Evolutionary conservation across 2,888 invertebrate species (phyloP).

Genomic region (Ormyrus pomaceus): DNA sequence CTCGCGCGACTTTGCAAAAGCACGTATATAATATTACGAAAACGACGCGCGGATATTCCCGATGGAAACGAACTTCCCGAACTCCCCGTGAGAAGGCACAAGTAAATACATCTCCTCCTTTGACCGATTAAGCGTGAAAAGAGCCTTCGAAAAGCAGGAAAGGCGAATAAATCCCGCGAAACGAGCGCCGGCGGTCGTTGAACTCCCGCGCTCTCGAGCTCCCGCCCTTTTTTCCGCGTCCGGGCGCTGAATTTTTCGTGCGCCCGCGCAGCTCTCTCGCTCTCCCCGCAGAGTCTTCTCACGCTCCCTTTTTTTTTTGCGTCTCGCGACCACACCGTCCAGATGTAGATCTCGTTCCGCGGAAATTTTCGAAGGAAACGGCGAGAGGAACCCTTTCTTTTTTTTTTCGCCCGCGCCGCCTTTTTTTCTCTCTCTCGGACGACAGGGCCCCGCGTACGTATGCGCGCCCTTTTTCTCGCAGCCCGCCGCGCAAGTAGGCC

Average conservation of each 20-base stretch:
- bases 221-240: too few relatives aligned
- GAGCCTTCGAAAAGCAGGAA: too few relatives aligned
- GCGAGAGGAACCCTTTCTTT: slow-evolving; percentile 18
- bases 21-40: too few relatives aligned
- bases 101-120: too few relatives aligned
- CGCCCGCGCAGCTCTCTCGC: neutral
- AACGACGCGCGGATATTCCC: too few relatives aligned
- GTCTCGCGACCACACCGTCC: neutral
- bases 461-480: slow-evolving; percentile 37
- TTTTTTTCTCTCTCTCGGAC: slow-evolving; percentile 8
- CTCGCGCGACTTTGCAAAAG: too few relatives aligned
- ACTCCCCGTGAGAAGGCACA: too few relatives aligned
- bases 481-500: slow-evolving; percentile 70
- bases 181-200: too few relatives aligned
- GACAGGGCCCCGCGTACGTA: neutral
- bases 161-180: too few relatives aligned
- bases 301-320: slow-evolving; percentile 30
- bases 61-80: too few relatives aligned
- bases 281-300: slow-evolving; percentile 18
- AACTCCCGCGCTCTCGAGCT: too few relatives aligned
- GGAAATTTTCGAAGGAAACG: slow-evolving; percentile 36
- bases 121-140: too few relatives aligned
- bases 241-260: neutral
- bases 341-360: slow-evolving; percentile 38
- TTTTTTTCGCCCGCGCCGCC: slow-evolving; percentile 46